These are phyloP conservation scores for Onychomys leucogaster DNA, from an alignment of 2,797 vertebrate genomes.

Conservation along the genomic window DNA sequence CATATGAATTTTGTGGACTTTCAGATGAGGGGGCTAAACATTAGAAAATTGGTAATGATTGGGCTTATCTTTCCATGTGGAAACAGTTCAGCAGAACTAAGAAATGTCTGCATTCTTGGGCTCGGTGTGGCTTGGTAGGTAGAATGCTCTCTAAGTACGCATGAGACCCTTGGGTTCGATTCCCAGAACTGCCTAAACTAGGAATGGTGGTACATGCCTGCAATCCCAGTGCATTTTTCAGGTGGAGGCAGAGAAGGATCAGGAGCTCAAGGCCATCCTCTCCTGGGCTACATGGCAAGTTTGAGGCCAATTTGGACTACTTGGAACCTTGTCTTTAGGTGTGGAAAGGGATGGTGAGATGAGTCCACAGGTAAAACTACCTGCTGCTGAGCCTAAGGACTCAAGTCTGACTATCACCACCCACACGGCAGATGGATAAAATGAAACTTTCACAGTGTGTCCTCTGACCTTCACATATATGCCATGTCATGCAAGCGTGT, in stretches of 20 bases:
- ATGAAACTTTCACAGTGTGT: not conserved
- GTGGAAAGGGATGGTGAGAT: not conserved
- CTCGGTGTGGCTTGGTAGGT: not conserved
- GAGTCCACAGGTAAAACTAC: not conserved
- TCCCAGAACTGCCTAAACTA: not conserved
- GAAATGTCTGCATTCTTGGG: not conserved
- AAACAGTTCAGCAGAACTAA: constrained; percentile 31
- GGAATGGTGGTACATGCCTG: not conserved
- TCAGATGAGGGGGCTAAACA: not conserved
- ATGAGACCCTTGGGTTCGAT: not conserved
- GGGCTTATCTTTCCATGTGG: not conserved
- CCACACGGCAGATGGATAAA: not conserved
- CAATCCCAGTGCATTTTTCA: not conserved
- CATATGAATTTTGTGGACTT: not conserved
- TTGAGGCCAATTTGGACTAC: not conserved
- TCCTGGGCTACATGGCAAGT: not conserved
- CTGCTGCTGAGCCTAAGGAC: not conserved
- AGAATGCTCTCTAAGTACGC: not conserved
- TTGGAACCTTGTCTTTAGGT: not conserved
- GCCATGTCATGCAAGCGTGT: not conserved
- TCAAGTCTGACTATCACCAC: too few species aligned
- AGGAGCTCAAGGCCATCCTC: not conserved
- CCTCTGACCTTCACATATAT: not conserved
- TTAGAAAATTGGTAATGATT: not conserved
- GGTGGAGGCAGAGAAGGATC: not conserved